Base-by-base conservation (phyloP, 2,797 vertebrate genomes). In the Enteromius thamalakanensis region DNA sequence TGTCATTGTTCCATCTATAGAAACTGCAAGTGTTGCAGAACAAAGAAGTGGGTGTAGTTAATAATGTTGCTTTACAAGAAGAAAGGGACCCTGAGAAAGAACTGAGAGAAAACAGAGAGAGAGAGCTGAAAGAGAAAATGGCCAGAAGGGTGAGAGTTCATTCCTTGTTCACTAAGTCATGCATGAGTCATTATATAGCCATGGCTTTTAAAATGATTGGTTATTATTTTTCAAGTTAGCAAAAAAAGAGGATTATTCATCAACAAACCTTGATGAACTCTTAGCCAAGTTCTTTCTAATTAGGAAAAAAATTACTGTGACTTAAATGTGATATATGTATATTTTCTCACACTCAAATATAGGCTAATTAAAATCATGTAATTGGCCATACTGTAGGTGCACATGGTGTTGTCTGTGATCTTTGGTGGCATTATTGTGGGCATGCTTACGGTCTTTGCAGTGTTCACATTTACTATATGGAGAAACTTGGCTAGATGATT, bases 21-120 rank as follows among this genome's bases (percentile, higher is more conserved):
- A 95, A 91, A 86, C 89, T 94, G 9, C 90, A 91, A 76, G 89
- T 88, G 1, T 80, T 94, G 37, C 89, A 91, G 72, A 86, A 58
- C 75, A 87, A 89, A 71, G 87, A 72, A 1, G 6, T 49, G 6
- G 14, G 3, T 0, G 23, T 75, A 11, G 91, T 92, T 19, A 89
- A 84, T 19, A 86, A 93, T 0, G 91, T 88, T 2, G 82, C 76
- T 0, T 83, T 94, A 60, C 47, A 14, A 40, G 88, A 91, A 1
- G 89, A 90, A n/a, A 90, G 90, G 19, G 76, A 86, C 0, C 49
- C 89, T 37, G 91, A 92, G 14, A 83, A 51, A 4, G 75, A 82
- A 75, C 71, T 49, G 10, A 17, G 76, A 80, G 37, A 78, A 78
- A 68, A 80, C 70, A 72, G 81, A 12, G 88, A 87, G 80, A 89